Conservation (phyloP, 2,113 vertebrate species). For the Nycticryphes semicollaris region DNA sequence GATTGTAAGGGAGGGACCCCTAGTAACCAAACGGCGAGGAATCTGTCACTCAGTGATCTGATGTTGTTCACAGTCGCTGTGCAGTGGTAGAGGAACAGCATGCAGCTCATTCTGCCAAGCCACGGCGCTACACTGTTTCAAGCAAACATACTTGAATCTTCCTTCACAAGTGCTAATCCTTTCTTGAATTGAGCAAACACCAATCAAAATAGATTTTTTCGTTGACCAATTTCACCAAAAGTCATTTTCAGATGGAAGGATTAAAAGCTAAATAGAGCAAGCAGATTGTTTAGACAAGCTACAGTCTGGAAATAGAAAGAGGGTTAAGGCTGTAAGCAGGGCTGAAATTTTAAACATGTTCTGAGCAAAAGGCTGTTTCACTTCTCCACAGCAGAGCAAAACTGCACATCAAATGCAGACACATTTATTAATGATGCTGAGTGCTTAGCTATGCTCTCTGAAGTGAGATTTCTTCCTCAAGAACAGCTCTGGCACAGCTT, state of each 20-base stretch:
- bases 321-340: neutral
- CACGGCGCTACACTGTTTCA: neutral
- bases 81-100: slow-evolving; percentile 4
- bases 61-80: neutral
- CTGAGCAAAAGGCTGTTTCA: neutral
- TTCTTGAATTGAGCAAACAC: neutral
- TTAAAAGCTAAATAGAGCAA: slow-evolving; percentile 10
- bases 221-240: neutral
- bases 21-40: neutral
- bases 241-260: slow-evolving; percentile 14
- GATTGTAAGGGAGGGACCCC: neutral
- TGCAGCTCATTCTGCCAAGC: neutral
- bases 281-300: slow-evolving; percentile 50
- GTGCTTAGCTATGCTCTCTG: neutral
- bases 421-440: neutral
- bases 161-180: slow-evolving; percentile 1
- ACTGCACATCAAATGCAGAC: neutral
- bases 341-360: neutral
- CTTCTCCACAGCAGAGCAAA: neutral
- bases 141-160: neutral
- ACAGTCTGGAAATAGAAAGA: slow-evolving; percentile 11
- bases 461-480: neutral
- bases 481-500: neutral
- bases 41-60: neutral
- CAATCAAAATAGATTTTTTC: neutral